Percentiles rank a stretch among this genome's conserved stretches.
Evolutionary conservation across 2,113 vertebrate genomes (phyloP).

Genomic region (Passer domesticus): DNA sequence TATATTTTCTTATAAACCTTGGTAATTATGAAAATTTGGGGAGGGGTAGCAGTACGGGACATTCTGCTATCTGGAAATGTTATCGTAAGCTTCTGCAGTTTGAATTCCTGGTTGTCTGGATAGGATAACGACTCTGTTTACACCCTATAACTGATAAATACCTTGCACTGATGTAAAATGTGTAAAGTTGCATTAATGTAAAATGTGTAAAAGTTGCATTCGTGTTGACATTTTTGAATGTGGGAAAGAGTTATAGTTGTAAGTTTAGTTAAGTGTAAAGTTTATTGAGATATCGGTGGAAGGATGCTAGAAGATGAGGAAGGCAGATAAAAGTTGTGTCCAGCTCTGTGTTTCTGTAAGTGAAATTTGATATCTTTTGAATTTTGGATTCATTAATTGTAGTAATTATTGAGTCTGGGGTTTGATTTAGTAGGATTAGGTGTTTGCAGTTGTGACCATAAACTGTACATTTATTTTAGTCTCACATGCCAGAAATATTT

Average conservation of each 20-base stretch:
- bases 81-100: neutral
- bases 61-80: neutral
- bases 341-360: neutral
- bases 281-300: neutral
- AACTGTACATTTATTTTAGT: neutral
- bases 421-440: neutral
- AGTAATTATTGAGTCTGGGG: neutral
- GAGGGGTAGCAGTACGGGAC: accelerated
- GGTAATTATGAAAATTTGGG: neutral
- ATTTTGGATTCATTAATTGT: neutral
- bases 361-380: neutral
- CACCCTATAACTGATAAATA: accelerated
- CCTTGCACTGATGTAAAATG: neutral
- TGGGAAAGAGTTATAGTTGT: neutral
- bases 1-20: neutral
- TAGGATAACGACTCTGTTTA: accelerated
- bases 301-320: neutral
- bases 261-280: neutral
- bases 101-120: neutral
- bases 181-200: neutral
- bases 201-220: neutral
- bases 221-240: neutral
- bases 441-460: neutral
- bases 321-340: neutral
- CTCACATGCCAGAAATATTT: neutral